Evolutionary conservation across 64 coral and sea anemone genomes (phyloP).

Genomic region (Pocillopora damicornis): DNA sequence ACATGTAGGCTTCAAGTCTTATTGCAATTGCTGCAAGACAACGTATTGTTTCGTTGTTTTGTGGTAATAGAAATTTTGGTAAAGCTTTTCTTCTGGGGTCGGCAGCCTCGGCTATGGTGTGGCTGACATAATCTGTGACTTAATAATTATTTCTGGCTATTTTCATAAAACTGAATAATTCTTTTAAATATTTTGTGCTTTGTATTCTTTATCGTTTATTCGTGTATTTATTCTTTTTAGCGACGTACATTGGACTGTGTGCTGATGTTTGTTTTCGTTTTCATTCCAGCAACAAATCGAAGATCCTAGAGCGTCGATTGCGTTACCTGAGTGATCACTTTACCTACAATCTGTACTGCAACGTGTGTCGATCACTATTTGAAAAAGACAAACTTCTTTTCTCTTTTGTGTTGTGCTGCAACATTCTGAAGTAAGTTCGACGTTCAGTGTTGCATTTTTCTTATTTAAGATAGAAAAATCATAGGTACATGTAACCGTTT

Average conservation of each 20-base stretch:
- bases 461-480: background rate
- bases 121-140: too few relatives aligned
- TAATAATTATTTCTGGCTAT: too few relatives aligned
- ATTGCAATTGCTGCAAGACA: too few relatives aligned
- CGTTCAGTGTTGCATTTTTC: background rate
- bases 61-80: background rate
- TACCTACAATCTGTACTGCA: conserved; percentile 98
- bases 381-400: conserved; percentile 99
- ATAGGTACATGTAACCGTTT: background rate
- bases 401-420: conserved; percentile 90
- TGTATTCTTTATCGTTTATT: background rate
- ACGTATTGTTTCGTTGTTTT: background rate
- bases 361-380: conserved; percentile 96
- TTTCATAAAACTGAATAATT: too few relatives aligned
- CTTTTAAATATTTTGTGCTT: background rate
- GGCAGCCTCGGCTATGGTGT: too few relatives aligned
- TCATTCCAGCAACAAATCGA: conserved; percentile 93
- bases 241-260: background rate
- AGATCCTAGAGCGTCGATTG: conserved; percentile 91
- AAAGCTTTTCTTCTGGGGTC: too few relatives aligned
- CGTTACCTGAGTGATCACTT: conserved; percentile 99
- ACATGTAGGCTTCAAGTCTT: too few relatives aligned
- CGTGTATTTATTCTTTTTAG: background rate
- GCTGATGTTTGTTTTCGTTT: background rate
- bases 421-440: conserved; percentile 86